Evolutionary conservation across 2,888 invertebrate species (phyloP), one percentile per base, ranked within the genome.

Genomic region (Hermaeophaga mercurialis): DNA sequence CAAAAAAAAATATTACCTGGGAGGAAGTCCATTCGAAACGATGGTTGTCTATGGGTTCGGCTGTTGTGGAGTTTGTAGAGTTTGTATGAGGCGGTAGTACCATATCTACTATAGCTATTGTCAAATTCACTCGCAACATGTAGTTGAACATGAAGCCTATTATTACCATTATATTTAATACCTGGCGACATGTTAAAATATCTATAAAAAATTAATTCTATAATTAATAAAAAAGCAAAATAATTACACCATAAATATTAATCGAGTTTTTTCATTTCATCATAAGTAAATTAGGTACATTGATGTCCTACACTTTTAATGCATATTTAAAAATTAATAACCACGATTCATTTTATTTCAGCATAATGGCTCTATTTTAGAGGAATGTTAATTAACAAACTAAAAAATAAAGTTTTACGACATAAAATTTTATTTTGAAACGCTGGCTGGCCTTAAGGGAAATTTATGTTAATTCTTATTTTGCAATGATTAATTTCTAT

Each of bases 101-200:
- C 93, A 93, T 93, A 68, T 88, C 89, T 36, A 93, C 91, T 65
- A 94, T 89, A 59, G 92, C 91, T 62, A 93, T 90, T 58, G 91
- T 92, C 50, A 93, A 81, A 79, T 93, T 93, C 53, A 93, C 91
- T 46, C 93, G 83, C 24, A 93, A 80, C 78, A 92, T 91, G 82
- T 93, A 94, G 80, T 93, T 92, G 80, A 92, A 82, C 90, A 93
- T 91, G 79, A 93, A 93, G 59, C 92, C 92, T 61, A 91, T 80
- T 64, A 92, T 88, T 52, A 92, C 91, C 87, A 93, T 89, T 56
- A 91, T 81, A 79, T 90, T 90, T 66, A 92, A 78, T 50, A 91
- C 86, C 81, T 88, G 89, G 44, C 89, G 87, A 78, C 92, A 92
- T 82, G 88, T 66, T 61, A 73, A 38, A 46, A 66, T 67, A 59